phyloP scores from a whole-genome alignment of 2,888 invertebrate genomes.

The Drosophila multiciliata region DNA sequence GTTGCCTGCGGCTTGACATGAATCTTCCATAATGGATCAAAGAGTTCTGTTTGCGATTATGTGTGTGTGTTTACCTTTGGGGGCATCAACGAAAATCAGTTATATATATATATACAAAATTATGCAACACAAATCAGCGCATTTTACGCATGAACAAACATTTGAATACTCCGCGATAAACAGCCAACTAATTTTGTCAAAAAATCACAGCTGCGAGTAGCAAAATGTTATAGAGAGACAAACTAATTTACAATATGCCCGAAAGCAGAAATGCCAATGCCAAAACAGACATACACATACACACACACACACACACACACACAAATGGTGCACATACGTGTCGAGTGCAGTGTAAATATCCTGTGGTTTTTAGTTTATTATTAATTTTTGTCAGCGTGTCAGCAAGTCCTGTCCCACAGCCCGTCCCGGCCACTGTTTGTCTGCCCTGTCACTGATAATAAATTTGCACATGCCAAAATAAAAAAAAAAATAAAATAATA shows the following conservation, averaged over 20 bases:
- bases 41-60: constrained; percentile 12
- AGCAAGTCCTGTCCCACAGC: constrained; percentile 27
- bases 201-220: constrained; percentile 15
- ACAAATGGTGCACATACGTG: constrained; percentile 6
- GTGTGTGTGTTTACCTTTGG: constrained; percentile 36
- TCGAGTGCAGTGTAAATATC: constrained; percentile 76
- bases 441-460: constrained; percentile 78
- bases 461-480: constrained; percentile 52
- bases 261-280: constrained; percentile 40
- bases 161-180: constrained; percentile 54
- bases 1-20: constrained; percentile 24
- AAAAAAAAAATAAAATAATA: constrained; percentile 5
- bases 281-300: constrained; percentile 14
- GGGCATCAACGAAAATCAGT: constrained; percentile 37
- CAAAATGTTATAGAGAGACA: constrained; percentile 35
- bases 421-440: constrained; percentile 34
- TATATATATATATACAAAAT: constrained; percentile 63
- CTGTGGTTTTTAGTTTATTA: constrained; percentile 80
- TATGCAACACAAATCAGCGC: constrained; percentile 70
- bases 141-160: constrained; percentile 69
- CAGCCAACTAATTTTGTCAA: constrained; percentile 61
- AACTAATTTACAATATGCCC: constrained; percentile 68
- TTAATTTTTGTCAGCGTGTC: constrained; percentile 74
- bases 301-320: constrained; percentile 5
- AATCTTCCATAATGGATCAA: constrained; percentile 49